Evolutionary conservation across 2,113 vertebrate genomes (phyloP).

Genomic region (Pholis gunnellus): DNA sequence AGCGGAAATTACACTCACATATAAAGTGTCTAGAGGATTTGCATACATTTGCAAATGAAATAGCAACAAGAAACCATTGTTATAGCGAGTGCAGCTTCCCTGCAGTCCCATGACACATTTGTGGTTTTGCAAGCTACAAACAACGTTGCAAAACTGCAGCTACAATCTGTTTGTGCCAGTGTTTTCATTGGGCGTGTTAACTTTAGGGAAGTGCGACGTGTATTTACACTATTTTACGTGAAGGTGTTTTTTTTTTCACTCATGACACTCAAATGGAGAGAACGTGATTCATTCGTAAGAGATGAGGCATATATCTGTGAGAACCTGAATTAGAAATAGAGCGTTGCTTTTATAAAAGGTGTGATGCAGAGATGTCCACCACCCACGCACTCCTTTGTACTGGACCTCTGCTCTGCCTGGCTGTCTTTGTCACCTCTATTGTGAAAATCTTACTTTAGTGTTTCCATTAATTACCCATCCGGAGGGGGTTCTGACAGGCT

Average conservation of each 20-base stretch:
- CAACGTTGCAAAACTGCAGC: slow-evolving; percentile 13
- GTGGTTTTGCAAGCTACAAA: slow-evolving; percentile 13
- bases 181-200: neutral
- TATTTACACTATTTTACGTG: neutral
- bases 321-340: neutral
- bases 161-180: neutral
- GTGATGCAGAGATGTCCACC: slow-evolving; percentile 22
- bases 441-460: slow-evolving; percentile 15
- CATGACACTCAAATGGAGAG: neutral
- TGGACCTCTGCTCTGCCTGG: slow-evolving; percentile 10
- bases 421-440: slow-evolving; percentile 22
- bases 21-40: slow-evolving; percentile 55
- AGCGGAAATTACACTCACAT: slow-evolving; percentile 54
- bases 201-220: neutral
- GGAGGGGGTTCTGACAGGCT: slow-evolving; percentile 15
- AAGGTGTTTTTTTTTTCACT: neutral
- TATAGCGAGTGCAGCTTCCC: slow-evolving; percentile 7
- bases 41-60: slow-evolving; percentile 68
- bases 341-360: slow-evolving; percentile 30
- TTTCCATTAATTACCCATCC: slow-evolving; percentile 43
- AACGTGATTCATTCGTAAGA: neutral
- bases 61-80: slow-evolving; percentile 30
- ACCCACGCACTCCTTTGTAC: slow-evolving; percentile 6
- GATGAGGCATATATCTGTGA: neutral
- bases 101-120: slow-evolving; percentile 18